These are phyloP conservation scores for Drosophila dives DNA, from an alignment of 2,888 invertebrate genomes.

Conservation along the genomic window DNA sequence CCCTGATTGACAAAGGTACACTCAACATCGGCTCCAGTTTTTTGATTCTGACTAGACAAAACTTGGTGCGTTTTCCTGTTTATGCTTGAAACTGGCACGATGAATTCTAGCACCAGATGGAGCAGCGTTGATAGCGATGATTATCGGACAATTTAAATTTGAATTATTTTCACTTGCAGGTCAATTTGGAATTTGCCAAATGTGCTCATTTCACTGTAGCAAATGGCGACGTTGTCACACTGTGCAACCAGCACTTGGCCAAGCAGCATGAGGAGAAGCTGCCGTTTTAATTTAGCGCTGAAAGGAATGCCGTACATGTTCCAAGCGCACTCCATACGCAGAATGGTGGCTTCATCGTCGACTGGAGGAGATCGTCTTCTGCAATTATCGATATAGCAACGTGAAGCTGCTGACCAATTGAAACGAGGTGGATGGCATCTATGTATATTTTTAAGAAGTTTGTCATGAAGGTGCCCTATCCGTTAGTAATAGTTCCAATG, in stretches of 20 bases:
- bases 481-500: slow-evolving; percentile 59
- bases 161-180: slow-evolving; percentile 3
- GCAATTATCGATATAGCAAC: slow-evolving; percentile 51
- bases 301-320: slow-evolving; percentile 61
- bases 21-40: neutral
- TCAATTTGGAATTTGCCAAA: slow-evolving; percentile 52
- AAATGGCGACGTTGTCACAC: slow-evolving; percentile 41
- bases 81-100: too few relatives aligned
- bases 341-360: slow-evolving; percentile 73
- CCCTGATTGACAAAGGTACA: slow-evolving; percentile 21
- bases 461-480: slow-evolving; percentile 67
- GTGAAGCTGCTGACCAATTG: slow-evolving; percentile 41
- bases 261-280: slow-evolving; percentile 46
- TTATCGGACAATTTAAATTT: neutral
- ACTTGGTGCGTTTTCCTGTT: too few relatives aligned
- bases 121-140: neutral
- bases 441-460: slow-evolving; percentile 62
- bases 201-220: slow-evolving; percentile 74
- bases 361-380: slow-evolving; percentile 71
- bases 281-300: slow-evolving; percentile 81
- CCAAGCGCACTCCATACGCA: slow-evolving; percentile 74
- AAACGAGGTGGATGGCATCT: slow-evolving; percentile 55
- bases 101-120: too few relatives aligned
- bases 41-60: too few relatives aligned
- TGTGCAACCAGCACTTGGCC: slow-evolving; percentile 70